phyloP scores from a whole-genome alignment of 2,113 vertebrate genomes.

The Gallinago media region DNA sequence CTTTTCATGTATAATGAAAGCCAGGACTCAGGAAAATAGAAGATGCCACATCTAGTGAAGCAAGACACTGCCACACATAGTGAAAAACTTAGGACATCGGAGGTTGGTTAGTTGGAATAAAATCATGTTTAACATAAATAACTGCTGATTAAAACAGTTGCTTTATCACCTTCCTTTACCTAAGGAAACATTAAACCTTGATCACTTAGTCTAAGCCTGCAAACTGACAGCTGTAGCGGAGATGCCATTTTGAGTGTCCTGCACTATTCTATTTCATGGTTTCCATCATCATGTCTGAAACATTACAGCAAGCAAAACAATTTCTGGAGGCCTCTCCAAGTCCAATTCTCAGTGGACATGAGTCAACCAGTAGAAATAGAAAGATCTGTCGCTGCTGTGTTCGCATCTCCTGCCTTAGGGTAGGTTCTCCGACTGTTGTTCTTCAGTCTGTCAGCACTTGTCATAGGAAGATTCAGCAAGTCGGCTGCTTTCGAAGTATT shows the following conservation, averaged over 20 bases:
- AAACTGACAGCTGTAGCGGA: neutral
- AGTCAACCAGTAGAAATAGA: neutral
- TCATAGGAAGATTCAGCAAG: neutral
- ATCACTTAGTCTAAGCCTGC: neutral
- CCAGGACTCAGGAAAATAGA: neutral
- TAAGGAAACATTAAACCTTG: neutral
- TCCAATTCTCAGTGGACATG: neutral
- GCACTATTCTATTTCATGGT: neutral
- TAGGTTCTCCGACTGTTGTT: neutral
- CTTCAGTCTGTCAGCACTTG: neutral
- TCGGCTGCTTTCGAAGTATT: neutral
- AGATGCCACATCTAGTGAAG: neutral
- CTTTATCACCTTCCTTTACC: neutral
- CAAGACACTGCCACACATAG: neutral
- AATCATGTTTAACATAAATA: neutral
- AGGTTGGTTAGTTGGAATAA: neutral
- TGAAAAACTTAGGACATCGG: neutral
- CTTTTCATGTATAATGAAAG: neutral
- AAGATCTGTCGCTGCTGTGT: neutral
- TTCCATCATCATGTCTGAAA: neutral
- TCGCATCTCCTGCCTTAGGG: neutral
- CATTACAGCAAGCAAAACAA: neutral
- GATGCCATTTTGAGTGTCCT: conserved; percentile 1
- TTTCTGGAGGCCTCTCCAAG: conserved; percentile 2
- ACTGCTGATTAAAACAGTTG: neutral